Evolutionary conservation across 2,113 vertebrate species (phyloP).

Genomic region (Pithys albifrons): DNA sequence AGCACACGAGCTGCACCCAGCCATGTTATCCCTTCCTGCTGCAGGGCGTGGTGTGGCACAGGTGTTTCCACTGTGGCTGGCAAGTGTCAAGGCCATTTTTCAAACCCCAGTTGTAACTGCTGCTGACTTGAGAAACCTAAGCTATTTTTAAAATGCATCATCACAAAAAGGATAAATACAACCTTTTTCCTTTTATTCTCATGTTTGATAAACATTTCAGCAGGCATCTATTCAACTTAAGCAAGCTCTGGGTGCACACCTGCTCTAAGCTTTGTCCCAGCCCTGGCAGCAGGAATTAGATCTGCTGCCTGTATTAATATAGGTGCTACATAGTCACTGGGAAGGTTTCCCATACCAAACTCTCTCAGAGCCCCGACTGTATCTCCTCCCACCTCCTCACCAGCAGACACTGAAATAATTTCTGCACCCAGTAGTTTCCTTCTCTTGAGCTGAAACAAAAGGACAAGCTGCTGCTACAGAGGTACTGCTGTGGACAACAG

Average conservation of each 20-base stretch:
- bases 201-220: slow-evolving; percentile 29
- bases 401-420: background rate
- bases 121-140: background rate
- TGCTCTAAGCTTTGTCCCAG: background rate
- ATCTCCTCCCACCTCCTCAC: background rate
- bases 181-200: background rate
- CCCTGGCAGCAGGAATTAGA: background rate
- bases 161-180: background rate
- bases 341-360: background rate
- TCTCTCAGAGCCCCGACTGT: background rate
- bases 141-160: slow-evolving; percentile 21
- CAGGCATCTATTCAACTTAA: background rate
- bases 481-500: background rate
- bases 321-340: background rate
- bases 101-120: background rate
- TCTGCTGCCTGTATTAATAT: background rate
- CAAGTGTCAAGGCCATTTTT: background rate
- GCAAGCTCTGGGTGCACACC: background rate
- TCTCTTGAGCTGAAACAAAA: background rate
- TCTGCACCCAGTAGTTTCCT: background rate
- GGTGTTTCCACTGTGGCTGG: background rate
- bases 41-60: background rate
- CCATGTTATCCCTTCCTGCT: background rate
- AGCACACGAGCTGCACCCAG: background rate
- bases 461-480: background rate